These are phyloP conservation scores for Lysandra bellargus DNA, from an alignment of 2,888 invertebrate genomes.

Conservation along the genomic window DNA sequence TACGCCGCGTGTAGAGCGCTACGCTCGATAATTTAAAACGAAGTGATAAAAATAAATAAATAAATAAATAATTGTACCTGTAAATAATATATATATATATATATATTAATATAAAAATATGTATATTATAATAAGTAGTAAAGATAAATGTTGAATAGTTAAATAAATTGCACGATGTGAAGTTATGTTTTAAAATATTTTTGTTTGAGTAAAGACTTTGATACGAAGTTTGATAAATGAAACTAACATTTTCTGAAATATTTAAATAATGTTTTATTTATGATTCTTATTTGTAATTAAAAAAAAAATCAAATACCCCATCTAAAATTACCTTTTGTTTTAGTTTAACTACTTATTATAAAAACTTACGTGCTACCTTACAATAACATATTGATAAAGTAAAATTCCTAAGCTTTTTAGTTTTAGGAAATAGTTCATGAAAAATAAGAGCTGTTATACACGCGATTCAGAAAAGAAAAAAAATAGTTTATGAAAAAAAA, in stretches of 20 bases:
- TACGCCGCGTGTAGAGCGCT: slow-evolving; percentile 55
- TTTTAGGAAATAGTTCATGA: neutral
- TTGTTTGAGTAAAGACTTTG: neutral
- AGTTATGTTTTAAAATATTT: neutral
- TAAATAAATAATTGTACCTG: neutral
- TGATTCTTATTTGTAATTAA: neutral
- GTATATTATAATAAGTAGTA: neutral
- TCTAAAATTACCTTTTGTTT: no score
- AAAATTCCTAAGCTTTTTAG: neutral
- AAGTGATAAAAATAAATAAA: slow-evolving; percentile 16
- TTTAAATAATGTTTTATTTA: neutral
- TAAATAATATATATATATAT: neutral
- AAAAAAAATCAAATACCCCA: neutral
- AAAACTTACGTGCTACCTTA: neutral
- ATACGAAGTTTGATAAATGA: neutral
- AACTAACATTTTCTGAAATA: neutral
- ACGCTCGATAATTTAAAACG: neutral
- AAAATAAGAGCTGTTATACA: neutral
- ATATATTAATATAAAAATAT: neutral
- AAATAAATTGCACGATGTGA: neutral
- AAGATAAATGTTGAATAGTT: neutral
- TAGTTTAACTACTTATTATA: neutral
- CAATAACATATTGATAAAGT: neutral
- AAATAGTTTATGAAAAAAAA: slow-evolving; percentile 45
- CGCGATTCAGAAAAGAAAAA: neutral